These are phyloP conservation scores for Pristionchus mayeri DNA, from an alignment of 2,888 invertebrate species.

Conservation along the genomic window DNA sequence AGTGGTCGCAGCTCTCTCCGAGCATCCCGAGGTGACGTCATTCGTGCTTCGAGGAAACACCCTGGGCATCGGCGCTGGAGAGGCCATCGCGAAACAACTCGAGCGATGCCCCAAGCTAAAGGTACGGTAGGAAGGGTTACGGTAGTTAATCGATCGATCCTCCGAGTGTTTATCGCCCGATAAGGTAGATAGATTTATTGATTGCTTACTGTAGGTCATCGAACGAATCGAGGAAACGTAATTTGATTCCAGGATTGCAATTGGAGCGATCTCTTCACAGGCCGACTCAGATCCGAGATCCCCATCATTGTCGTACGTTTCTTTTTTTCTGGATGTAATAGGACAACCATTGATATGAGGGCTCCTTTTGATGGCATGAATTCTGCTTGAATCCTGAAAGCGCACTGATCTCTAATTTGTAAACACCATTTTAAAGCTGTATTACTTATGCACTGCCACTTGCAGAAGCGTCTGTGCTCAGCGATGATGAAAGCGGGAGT, in stretches of 20 bases:
- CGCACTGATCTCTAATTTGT: too few relatives aligned
- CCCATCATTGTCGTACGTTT: constrained; percentile 87
- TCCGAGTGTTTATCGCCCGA: too few relatives aligned
- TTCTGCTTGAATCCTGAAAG: too few relatives aligned
- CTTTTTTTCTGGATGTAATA: too few relatives aligned
- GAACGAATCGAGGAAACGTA: not conserved
- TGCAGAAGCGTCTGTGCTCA: constrained; percentile 84
- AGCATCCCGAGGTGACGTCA: constrained; percentile 51
- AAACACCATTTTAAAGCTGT: too few relatives aligned
- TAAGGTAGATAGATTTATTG: too few relatives aligned
- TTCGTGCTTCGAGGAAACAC: constrained; percentile 69
- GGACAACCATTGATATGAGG: too few relatives aligned
- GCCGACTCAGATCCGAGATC: constrained; percentile 93
- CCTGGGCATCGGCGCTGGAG: constrained; percentile 65
- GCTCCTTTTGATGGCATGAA: too few relatives aligned
- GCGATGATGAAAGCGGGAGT: constrained; percentile 88
- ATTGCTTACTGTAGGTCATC: not conserved
- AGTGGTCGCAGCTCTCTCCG: constrained; percentile 57
- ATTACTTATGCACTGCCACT: too few relatives aligned
- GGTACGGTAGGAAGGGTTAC: too few relatives aligned
- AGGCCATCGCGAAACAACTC: constrained; percentile 58
- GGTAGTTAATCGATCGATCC: too few relatives aligned
- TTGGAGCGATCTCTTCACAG: constrained; percentile 97
- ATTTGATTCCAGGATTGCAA: constrained; percentile 82
- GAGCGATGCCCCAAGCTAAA: constrained; percentile 48